These are phyloP conservation scores for Lipotes vexillifer DNA, from an alignment of 2,113 vertebrate species.

Conservation along the genomic window DNA sequence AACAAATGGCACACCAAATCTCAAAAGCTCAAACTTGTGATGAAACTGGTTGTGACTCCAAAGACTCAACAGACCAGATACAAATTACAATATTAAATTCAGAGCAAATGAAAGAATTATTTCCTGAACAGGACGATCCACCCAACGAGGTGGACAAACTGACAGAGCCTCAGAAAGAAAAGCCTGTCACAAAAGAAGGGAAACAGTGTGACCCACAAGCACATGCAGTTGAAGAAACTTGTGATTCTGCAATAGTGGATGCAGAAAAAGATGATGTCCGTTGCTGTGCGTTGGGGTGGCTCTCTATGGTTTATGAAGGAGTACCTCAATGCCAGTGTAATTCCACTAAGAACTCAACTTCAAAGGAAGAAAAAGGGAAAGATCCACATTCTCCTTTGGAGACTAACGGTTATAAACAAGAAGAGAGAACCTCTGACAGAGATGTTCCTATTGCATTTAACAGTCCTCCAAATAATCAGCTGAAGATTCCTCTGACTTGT, in stretches of 20 bases:
- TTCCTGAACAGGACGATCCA: slow-evolving; percentile 47
- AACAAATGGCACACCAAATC: not conserved
- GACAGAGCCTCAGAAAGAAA: not conserved
- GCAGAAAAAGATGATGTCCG: not conserved
- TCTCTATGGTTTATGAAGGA: slow-evolving; percentile 6
- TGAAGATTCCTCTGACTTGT: not conserved
- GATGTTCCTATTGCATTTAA: not conserved
- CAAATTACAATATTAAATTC: slow-evolving; percentile 65
- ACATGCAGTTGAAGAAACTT: accelerated
- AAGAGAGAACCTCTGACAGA: not conserved
- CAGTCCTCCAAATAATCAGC: not conserved
- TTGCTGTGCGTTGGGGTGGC: slow-evolving; percentile 45
- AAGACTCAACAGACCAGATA: slow-evolving; percentile 56
- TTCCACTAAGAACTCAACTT: not conserved
- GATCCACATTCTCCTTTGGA: not conserved
- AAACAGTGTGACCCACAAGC: not conserved
- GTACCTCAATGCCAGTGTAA: not conserved
- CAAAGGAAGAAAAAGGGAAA: slow-evolving; percentile 1
- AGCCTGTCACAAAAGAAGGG: not conserved
- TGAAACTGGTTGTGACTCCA: not conserved
- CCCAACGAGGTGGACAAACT: not conserved
- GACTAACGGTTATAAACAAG: not conserved
- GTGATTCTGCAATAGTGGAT: not conserved
- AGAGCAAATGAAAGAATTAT: slow-evolving; percentile 65
- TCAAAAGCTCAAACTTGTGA: slow-evolving; percentile 29